Conservation (phyloP, 64 coral and sea anemone genomes). For the Trachythela sp. region DNA sequence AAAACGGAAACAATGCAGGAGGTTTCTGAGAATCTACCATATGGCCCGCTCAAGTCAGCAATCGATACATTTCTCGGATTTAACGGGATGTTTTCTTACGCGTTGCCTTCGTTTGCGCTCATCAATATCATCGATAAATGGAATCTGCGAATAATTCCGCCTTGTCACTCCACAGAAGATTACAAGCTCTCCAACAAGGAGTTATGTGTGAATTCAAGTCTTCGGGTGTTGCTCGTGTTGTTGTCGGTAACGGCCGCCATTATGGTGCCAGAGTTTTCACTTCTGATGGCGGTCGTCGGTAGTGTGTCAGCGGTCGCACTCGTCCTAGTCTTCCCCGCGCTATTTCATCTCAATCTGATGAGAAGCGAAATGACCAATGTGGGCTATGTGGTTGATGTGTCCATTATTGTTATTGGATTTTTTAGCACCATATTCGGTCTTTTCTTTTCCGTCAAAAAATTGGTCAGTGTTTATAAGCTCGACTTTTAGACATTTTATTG, state of each 20-base stretch:
- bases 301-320: constrained; percentile 79
- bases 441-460: constrained; percentile 66
- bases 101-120: constrained; percentile 61
- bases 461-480: not conserved
- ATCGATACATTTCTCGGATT: constrained; percentile 64
- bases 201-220: constrained; percentile 48
- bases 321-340: constrained; percentile 72
- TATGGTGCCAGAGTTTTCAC: constrained; percentile 77
- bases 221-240: constrained; percentile 68
- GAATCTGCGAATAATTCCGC: constrained; percentile 50
- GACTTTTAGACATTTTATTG: not conserved
- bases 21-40: constrained; percentile 74
- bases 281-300: constrained; percentile 87
- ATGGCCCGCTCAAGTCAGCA: constrained; percentile 56
- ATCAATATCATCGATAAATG: constrained; percentile 60
- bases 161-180: constrained; percentile 74
- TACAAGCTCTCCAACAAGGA: constrained; percentile 56
- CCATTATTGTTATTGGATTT: constrained; percentile 78
- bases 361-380: constrained; percentile 53
- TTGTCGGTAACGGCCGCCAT: constrained; percentile 55
- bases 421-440: constrained; percentile 77
- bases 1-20: constrained; percentile 58
- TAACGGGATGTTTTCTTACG: constrained; percentile 69
- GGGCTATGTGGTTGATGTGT: constrained; percentile 65
- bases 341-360: constrained; percentile 78